phyloP scores from a whole-genome alignment of 2,113 vertebrate genomes.

The Lutjanus erythropterus region DNA sequence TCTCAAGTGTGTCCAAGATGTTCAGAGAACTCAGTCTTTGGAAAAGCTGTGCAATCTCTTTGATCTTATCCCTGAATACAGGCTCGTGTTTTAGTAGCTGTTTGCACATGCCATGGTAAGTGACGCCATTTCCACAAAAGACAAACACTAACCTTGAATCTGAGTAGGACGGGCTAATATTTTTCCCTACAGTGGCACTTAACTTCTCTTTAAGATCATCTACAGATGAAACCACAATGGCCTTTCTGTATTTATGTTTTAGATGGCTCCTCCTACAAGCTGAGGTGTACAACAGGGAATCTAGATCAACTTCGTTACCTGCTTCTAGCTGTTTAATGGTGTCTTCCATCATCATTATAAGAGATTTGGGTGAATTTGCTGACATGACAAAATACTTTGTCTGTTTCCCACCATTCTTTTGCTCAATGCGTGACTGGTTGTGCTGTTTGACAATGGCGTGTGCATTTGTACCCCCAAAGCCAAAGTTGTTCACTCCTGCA shows the following conservation, averaged over 20 bases:
- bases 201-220: constrained; percentile 83
- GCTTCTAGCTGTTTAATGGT: constrained; percentile 78
- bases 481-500: constrained; percentile 90
- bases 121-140: constrained; percentile 89
- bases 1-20: constrained; percentile 78
- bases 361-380: constrained; percentile 86
- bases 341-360: constrained; percentile 80
- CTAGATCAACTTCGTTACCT: constrained; percentile 70
- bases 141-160: constrained; percentile 88
- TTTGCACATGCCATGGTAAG: constrained; percentile 86
- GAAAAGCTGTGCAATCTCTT: constrained; percentile 79
- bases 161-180: constrained; percentile 29
- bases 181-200: constrained; percentile 26
- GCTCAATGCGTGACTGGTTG: constrained; percentile 60
- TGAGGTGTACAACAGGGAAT: constrained; percentile 86
- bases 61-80: constrained; percentile 86
- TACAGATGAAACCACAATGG: constrained; percentile 82
- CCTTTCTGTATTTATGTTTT: constrained; percentile 85
- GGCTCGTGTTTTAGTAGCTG: constrained; percentile 84
- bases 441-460: constrained; percentile 87
- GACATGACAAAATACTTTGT: constrained; percentile 86
- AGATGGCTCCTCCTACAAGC: constrained; percentile 89
- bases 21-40: constrained; percentile 65
- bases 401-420: constrained; percentile 53
- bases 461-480: constrained; percentile 91